phyloP scores from a whole-genome alignment of 1,140 invertebrate species.

The Ceratina japonica region DNA sequence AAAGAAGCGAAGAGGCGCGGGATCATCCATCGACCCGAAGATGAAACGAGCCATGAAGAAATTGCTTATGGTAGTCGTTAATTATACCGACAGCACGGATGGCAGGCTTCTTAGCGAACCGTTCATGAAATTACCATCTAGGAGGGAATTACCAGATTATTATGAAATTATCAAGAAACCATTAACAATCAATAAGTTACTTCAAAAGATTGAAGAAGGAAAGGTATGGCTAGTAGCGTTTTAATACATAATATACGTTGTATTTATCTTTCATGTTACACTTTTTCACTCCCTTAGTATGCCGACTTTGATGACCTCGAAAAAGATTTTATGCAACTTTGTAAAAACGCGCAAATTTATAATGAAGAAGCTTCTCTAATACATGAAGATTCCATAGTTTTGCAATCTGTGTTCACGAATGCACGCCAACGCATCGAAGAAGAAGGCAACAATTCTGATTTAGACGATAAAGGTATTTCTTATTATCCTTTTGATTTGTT shows the following conservation, averaged over 20 bases:
- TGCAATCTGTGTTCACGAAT: slow-evolving; percentile 91
- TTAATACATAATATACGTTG: background rate
- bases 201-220: slow-evolving; percentile 90
- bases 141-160: slow-evolving; percentile 96
- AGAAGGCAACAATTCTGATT: slow-evolving; percentile 81
- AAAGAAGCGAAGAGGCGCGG: slow-evolving; percentile 79
- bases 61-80: slow-evolving; percentile 89
- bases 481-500: slow-evolving; percentile 23
- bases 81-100: slow-evolving; percentile 90
- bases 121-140: slow-evolving; percentile 96
- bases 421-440: slow-evolving; percentile 87
- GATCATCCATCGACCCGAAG: slow-evolving; percentile 80
- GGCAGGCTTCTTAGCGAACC: slow-evolving; percentile 93
- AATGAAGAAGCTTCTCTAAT: slow-evolving; percentile 98
- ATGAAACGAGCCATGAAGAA: slow-evolving; percentile 89
- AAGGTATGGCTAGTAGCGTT: slow-evolving; percentile 81
- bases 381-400: slow-evolving; percentile 96
- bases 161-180: slow-evolving; percentile 99
- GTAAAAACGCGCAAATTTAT: slow-evolving; percentile 97
- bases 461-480: slow-evolving; percentile 70
- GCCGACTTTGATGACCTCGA: slow-evolving; percentile 93
- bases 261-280: background rate
- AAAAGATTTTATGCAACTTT: slow-evolving; percentile 95
- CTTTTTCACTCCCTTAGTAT: slow-evolving; percentile 80
- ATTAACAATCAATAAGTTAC: slow-evolving; percentile 96